phyloP scores from a whole-genome alignment of 64 coral and sea anemone species.

The Dendronephthya gigantea region DNA sequence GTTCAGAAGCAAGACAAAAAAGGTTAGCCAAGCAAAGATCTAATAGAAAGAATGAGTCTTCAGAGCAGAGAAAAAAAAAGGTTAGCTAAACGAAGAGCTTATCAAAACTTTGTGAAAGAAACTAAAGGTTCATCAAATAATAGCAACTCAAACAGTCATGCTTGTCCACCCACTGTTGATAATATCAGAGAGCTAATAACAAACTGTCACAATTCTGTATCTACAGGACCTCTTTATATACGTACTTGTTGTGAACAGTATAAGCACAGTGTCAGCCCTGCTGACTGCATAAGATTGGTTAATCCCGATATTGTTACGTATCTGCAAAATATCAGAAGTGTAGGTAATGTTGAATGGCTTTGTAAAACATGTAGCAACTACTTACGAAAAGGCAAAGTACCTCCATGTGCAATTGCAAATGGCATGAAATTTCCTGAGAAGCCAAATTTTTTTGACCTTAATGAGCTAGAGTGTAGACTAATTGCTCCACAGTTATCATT shows the following conservation, averaged over 20 bases:
- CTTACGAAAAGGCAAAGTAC: too few species aligned
- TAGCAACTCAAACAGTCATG: background rate
- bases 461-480: too few species aligned
- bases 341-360: background rate
- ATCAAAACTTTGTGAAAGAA: background rate
- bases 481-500: too few species aligned
- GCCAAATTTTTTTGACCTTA: too few species aligned
- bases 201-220: background rate
- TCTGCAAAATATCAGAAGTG: background rate
- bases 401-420: too few species aligned
- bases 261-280: background rate
- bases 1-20: background rate
- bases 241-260: background rate
- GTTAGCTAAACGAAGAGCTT: background rate
- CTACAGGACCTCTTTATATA: background rate
- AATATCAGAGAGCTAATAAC: background rate
- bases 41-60: background rate
- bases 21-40: background rate
- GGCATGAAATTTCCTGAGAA: too few species aligned
- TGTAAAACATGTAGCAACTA: background rate
- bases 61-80: background rate
- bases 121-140: background rate
- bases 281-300: background rate
- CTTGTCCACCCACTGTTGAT: background rate
- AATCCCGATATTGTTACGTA: background rate